phyloP scores from a whole-genome alignment of 2,888 invertebrate genomes.

The Scaptomyza caliginosa region DNA sequence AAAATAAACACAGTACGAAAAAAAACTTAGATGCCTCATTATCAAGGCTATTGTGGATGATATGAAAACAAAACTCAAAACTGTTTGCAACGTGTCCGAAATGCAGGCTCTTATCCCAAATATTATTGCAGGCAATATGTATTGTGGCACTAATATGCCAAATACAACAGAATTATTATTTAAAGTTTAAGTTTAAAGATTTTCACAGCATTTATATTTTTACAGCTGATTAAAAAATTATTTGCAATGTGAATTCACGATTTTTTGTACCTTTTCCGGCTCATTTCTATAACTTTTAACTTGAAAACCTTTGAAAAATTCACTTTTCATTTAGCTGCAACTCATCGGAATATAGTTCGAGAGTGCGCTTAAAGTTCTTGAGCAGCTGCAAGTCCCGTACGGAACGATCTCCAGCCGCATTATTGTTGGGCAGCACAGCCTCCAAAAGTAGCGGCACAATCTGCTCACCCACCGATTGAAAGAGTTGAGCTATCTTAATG shows the following conservation, averaged over 20 bases:
- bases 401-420: constrained; percentile 56
- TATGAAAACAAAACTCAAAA: neutral
- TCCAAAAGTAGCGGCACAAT: constrained; percentile 78
- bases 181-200: neutral
- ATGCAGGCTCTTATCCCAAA: neutral
- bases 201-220: constrained; percentile 15
- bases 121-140: constrained; percentile 18
- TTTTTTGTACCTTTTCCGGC: no score
- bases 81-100: neutral
- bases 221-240: neutral
- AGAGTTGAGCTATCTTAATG: constrained; percentile 79
- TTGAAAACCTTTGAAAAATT: no score
- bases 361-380: constrained; percentile 49
- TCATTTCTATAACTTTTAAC: no score
- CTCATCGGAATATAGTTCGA: constrained; percentile 41
- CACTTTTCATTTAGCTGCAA: constrained; percentile 11
- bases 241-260: neutral
- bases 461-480: constrained; percentile 78
- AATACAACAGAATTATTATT: constrained; percentile 4
- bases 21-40: neutral
- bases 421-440: constrained; percentile 58
- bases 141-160: constrained; percentile 15
- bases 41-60: constrained; percentile 10
- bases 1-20: no score
- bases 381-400: constrained; percentile 51